Evolutionary conservation across 2,888 invertebrate genomes (phyloP), one percentile per base, ranked within the genome.

Genomic region (Cerastis leucographa): DNA sequence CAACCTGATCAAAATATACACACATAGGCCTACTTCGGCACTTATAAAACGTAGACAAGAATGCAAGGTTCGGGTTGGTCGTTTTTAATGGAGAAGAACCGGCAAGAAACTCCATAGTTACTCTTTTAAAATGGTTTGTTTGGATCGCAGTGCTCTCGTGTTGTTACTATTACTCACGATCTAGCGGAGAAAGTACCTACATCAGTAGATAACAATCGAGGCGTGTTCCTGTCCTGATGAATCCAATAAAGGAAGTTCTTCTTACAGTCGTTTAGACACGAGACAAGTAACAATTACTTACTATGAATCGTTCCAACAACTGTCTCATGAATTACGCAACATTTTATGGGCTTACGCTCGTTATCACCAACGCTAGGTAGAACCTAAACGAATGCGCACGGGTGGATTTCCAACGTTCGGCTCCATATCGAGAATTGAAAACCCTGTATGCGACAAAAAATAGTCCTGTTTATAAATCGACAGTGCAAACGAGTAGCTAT

Each of bases 161-260:
- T 56, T 25, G 17, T 14, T 56, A 25, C 56, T 7, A 56, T 56
- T 17, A 56, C 56, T 25, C 25, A 25, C 25, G 25, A 56, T 56
- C 25, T 17, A 29, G 17, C 59, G 29, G 29, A 29, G 29, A 29
- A 59, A 59, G 29, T 59, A 29, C 17, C 25, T 29, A 29, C 17
- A 59, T n/a, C n/a, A 51, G 54, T 51, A 61, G 61, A 72, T 61
- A 71, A 71, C 61, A 51, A 62, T 51, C 51, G 19, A 51, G 42
- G 22, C 11, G 29, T 44, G 42, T n/a, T 44, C 22, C 42, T 17
- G 61, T 44, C 22, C 42, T 17, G 61, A 72, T 72, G 49, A 74
- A 42, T 62, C 51, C 51, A 49, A 40, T 40, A 22, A 74, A 74
- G 74, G 73, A 74, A 72, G 73, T 74, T 14, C 62, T 74, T 19